These are phyloP conservation scores for Ptycholaimellus sp. DNA, from an alignment of 2,888 invertebrate genomes.

Conservation along the genomic window DNA sequence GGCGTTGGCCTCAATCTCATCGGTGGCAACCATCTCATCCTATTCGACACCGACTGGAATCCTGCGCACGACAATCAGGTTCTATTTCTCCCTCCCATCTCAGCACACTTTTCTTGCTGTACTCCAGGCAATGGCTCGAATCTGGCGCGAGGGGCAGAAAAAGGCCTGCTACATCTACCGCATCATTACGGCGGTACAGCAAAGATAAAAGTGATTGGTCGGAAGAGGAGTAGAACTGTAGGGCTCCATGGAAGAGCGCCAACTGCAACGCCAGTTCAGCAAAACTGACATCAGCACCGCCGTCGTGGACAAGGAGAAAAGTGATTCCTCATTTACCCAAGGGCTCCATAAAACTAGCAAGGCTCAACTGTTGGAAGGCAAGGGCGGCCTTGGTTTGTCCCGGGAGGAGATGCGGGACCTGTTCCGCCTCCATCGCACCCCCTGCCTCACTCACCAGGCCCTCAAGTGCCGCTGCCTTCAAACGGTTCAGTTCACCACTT, in stretches of 20 bases:
- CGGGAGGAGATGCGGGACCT: constrained; percentile 30
- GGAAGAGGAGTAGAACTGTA: constrained; percentile 9
- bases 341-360: no score
- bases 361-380: no score
- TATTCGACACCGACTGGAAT: constrained; percentile 51
- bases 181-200: constrained; percentile 26
- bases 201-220: not conserved
- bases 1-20: constrained; percentile 45
- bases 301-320: no score
- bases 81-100: constrained; percentile 30
- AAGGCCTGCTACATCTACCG: constrained; percentile 40
- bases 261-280: constrained; percentile 43
- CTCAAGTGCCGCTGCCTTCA: constrained; percentile 39
- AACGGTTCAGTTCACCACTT: no score
- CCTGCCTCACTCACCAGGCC: constrained; percentile 39
- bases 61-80: constrained; percentile 42
- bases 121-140: constrained; percentile 32
- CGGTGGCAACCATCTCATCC: constrained; percentile 43
- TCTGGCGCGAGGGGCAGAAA: constrained; percentile 47
- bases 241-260: constrained; percentile 47
- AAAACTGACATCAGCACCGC: no score
- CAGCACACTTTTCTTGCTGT: not conserved
- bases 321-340: no score
- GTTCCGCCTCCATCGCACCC: constrained; percentile 34
- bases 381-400: constrained; percentile 11